These are phyloP conservation scores for Thecocarcelia acutangulata DNA, from an alignment of 2,888 invertebrate species.

Conservation along the genomic window DNA sequence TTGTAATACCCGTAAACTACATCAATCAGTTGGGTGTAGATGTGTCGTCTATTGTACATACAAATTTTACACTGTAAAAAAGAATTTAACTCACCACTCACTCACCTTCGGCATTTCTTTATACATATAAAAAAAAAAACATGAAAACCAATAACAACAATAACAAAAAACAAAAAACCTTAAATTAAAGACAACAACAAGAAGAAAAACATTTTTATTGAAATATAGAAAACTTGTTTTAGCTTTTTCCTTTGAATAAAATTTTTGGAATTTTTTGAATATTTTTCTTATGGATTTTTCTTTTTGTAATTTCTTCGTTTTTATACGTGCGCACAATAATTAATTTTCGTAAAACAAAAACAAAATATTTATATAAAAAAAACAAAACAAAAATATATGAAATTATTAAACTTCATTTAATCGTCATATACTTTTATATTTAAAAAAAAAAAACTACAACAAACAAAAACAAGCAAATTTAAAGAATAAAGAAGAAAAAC, in stretches of 20 bases:
- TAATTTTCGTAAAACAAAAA: constrained; percentile 52
- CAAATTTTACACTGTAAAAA: constrained; percentile 67
- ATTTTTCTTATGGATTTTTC: constrained; percentile 14
- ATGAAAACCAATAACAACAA: constrained; percentile 16
- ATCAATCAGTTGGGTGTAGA: constrained; percentile 40
- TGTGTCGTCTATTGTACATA: constrained; percentile 47
- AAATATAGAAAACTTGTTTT: background rate
- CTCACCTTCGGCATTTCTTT: constrained; percentile 44
- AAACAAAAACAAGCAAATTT: constrained; percentile 33
- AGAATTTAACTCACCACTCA: constrained; percentile 27
- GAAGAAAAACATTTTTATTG: constrained; percentile 28
- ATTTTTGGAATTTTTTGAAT: constrained; percentile 24
- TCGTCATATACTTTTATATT: constrained; percentile 69
- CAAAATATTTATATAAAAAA: constrained; percentile 38
- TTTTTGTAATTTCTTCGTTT: constrained; percentile 34
- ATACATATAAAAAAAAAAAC: constrained; percentile 14
- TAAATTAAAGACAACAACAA: constrained; percentile 19
- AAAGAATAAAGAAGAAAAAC: constrained; percentile 46
- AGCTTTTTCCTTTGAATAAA: constrained; percentile 31
- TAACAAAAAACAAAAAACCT: background rate
- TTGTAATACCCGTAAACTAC: no score
- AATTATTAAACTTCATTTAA: constrained; percentile 64
- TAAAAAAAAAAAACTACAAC: constrained; percentile 33
- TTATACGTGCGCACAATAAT: constrained; percentile 66
- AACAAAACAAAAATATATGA: constrained; percentile 32